Conservation (phyloP, 2,888 invertebrate genomes). For the Drosophila pegasa region DNA sequence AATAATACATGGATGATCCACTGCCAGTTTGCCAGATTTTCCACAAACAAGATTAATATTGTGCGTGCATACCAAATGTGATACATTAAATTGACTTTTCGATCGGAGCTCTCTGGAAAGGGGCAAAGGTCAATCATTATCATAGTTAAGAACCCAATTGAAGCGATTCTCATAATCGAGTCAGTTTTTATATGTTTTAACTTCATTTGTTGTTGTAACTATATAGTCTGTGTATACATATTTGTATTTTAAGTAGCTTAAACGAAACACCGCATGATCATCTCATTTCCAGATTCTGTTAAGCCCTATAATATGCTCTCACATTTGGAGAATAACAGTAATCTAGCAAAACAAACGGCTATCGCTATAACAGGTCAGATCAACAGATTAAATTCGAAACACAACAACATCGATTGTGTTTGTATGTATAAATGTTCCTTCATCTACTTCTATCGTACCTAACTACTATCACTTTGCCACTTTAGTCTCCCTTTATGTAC, state of each 20-base stretch:
- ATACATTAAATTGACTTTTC: background rate
- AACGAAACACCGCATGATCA: slow-evolving; percentile 70
- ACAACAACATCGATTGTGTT: slow-evolving; percentile 31
- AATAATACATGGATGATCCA: background rate
- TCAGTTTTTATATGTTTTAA: slow-evolving; percentile 12
- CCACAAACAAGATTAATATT: slow-evolving; percentile 3
- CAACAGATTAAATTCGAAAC: slow-evolving; percentile 49
- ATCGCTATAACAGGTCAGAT: slow-evolving; percentile 84
- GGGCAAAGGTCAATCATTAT: background rate
- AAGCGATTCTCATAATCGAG: background rate
- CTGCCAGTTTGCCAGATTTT: background rate
- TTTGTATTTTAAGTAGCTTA: slow-evolving; percentile 41
- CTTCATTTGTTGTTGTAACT: slow-evolving; percentile 36
- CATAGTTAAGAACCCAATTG: background rate
- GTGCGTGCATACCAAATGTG: background rate
- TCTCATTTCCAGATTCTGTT: slow-evolving; percentile 83
- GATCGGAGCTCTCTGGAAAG: background rate
- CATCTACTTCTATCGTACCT: slow-evolving; percentile 56
- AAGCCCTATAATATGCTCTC: slow-evolving; percentile 85
- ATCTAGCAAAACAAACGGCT: slow-evolving; percentile 84
- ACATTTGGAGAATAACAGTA: slow-evolving; percentile 85
- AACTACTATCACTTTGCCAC: slow-evolving; percentile 46
- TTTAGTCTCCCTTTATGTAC: slow-evolving; percentile 25
- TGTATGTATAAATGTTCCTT: slow-evolving; percentile 58
- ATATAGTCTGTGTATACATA: slow-evolving; percentile 35